phyloP scores from a whole-genome alignment of 2,113 vertebrate species.

The Ageneiosus marmoratus region DNA sequence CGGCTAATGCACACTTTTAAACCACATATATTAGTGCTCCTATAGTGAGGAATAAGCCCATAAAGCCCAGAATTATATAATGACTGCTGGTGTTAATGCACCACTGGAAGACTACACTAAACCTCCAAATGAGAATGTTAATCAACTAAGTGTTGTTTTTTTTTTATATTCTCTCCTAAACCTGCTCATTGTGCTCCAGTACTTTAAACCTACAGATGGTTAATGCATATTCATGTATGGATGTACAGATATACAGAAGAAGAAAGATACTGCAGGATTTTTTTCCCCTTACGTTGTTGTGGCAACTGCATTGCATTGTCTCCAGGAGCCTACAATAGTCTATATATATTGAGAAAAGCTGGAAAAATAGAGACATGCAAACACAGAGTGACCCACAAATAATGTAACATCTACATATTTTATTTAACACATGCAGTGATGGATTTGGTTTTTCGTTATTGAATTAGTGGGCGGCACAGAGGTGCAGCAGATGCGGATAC shows the following conservation, averaged over 20 bases:
- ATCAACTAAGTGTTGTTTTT: neutral
- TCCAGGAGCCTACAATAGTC: neutral
- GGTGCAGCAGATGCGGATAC: neutral
- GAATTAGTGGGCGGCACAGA: too few species aligned
- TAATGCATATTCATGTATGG: neutral
- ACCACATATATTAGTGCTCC: neutral
- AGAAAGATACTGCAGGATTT: neutral
- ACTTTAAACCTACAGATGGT: neutral
- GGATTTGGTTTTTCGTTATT: neutral
- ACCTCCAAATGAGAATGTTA: neutral
- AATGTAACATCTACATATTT: neutral
- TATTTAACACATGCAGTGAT: neutral
- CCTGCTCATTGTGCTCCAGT: neutral
- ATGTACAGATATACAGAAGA: neutral
- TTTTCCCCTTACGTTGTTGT: slow-evolving; percentile 14
- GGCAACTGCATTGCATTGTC: slow-evolving; percentile 17
- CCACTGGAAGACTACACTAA: neutral
- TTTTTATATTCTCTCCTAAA: neutral
- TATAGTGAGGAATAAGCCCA: neutral
- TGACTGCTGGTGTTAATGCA: neutral
- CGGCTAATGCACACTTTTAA: neutral
- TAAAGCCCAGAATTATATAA: neutral
- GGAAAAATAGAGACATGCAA: neutral
- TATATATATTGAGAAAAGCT: neutral
- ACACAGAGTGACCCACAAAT: neutral